Percentiles rank a stretch among this genome's conserved stretches.
Conservation (phyloP, 2,888 invertebrate species). For the Fabriciana adippe region DNA sequence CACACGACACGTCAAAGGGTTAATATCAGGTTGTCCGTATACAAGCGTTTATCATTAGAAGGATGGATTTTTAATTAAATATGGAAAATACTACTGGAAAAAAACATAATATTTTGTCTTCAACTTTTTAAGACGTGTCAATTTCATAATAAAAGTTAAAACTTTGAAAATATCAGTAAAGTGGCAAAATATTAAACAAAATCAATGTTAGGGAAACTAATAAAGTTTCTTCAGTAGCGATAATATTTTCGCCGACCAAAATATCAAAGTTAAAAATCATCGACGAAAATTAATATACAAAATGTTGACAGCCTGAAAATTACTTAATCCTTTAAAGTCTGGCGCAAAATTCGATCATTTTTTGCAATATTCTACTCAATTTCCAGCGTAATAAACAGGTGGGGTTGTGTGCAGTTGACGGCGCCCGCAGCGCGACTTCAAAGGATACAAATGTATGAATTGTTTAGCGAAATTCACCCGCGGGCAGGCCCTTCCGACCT, state of each 20-base stretch:
- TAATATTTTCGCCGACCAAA: conserved; percentile 10
- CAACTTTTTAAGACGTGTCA: no score
- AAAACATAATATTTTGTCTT: no score
- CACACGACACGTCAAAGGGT: conserved; percentile 78
- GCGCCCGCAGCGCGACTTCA: conserved; percentile 74
- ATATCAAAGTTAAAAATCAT: conserved; percentile 18
- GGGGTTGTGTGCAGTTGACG: conserved; percentile 73
- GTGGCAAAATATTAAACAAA: no score
- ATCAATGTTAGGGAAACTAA: not conserved
- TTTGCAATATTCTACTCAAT: conserved; percentile 45
- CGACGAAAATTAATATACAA: conserved; percentile 17
- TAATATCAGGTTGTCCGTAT: conserved; percentile 58
- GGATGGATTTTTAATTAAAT: conserved; percentile 32
- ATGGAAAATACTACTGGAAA: conserved; percentile 2
- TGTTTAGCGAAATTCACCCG: conserved; percentile 73
- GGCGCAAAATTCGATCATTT: conserved; percentile 33
- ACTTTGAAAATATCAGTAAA: no score
- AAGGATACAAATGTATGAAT: conserved; percentile 79
- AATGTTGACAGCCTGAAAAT: conserved; percentile 29
- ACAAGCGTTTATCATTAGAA: conserved; percentile 29
- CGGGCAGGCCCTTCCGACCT: conserved; percentile 58
- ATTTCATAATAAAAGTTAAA: no score
- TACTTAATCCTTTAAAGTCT: conserved; percentile 34
- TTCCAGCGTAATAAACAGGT: conserved; percentile 55
- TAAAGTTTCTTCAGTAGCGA: conserved; percentile 12